Percentiles rank a stretch among this genome's conserved stretches.
These are phyloP conservation scores for Sebastes nivosus DNA, from an alignment of 2,797 vertebrate species.

Conservation along the genomic window DNA sequence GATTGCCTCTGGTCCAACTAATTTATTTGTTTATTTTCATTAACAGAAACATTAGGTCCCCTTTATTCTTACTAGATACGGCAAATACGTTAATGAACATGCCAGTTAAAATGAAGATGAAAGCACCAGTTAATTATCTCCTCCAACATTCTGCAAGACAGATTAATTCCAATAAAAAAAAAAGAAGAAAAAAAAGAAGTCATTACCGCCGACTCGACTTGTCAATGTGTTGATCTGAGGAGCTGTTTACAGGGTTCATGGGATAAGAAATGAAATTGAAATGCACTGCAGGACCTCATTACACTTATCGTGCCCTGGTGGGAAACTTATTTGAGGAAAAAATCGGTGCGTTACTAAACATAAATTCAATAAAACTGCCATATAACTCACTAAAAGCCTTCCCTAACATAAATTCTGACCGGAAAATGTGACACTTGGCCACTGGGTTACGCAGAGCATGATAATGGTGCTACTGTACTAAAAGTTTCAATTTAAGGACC, in stretches of 20 bases:
- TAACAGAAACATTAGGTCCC: constrained; percentile 68
- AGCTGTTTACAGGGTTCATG: constrained; percentile 70
- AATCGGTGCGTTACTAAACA: constrained; percentile 6
- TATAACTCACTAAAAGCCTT: not conserved
- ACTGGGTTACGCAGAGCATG: not conserved
- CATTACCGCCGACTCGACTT: constrained; percentile 65
- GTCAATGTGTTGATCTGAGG: constrained; percentile 72
- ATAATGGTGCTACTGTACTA: not conserved
- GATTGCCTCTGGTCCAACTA: constrained; percentile 62
- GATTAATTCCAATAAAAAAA: constrained; percentile 65
- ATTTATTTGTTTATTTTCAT: constrained; percentile 77
- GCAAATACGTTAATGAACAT: constrained; percentile 76
- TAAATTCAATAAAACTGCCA: constrained; percentile 5
- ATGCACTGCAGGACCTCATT: constrained; percentile 61
- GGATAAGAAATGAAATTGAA: constrained; percentile 64
- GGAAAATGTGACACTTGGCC: not conserved
- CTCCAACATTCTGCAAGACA: constrained; percentile 68
- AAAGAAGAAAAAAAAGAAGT: constrained; percentile 27
- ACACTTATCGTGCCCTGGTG: constrained; percentile 15
- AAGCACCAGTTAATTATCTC: constrained; percentile 81
- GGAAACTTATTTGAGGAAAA: not conserved
- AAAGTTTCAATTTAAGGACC: not conserved
- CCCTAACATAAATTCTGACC: not conserved
- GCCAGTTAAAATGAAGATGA: constrained; percentile 78
- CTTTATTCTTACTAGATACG: constrained; percentile 52